Base-by-base conservation (phyloP, 2,797 vertebrate genomes). In the Chaenodraco wilsoni region DNA sequence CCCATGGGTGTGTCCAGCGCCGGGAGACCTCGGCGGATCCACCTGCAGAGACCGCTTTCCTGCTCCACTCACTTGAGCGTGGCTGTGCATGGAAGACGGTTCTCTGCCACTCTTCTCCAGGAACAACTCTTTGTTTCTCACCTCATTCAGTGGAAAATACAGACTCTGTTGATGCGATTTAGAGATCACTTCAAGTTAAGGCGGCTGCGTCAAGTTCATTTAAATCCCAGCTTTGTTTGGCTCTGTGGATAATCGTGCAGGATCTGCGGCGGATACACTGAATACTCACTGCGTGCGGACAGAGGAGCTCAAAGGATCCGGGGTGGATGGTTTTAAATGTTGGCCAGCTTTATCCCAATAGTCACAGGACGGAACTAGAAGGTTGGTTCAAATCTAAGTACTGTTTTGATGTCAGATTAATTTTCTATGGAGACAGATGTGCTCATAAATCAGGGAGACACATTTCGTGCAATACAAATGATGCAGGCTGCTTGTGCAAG, bases 1-100 rank as follows among this genome's bases (percentile, higher is more conserved):
- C 91, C 86, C 86, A 79, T 89, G 90, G 91, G 92, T 94, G 94
- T 94, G 93, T 92, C 89, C 81, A 87, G 62, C 11, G 80, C 58
- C 70, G 65, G 79, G 81, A 84, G 84, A 84, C 81, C 75, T 89
- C 89, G 50, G 86, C 79, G 81, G 89, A 87, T 95, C 94, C 94
- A 95, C 94, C 94, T 95, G 94, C 92, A 87, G 67, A 64, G 80
- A 77, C 82, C 81, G 78, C 86, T 76, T 65, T 71, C 49, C 79
- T 33, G 74, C 84, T 75, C 83, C 76, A 49, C 65, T 51, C 73
- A 63, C 69, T 71, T 63, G 84, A 85, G 84, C 79, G 78, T 44
- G 49, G 60, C 72, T 12, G 74, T 83, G 81, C 81, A 37, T 65
- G 27, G 52, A 40, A 1, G 58, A 76, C 31, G 49, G 64, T n/a